Percentiles rank a stretch among this genome's conserved stretches.
phyloP scores from a whole-genome alignment of 1,140 invertebrate species.

The Cydia strobilella region DNA sequence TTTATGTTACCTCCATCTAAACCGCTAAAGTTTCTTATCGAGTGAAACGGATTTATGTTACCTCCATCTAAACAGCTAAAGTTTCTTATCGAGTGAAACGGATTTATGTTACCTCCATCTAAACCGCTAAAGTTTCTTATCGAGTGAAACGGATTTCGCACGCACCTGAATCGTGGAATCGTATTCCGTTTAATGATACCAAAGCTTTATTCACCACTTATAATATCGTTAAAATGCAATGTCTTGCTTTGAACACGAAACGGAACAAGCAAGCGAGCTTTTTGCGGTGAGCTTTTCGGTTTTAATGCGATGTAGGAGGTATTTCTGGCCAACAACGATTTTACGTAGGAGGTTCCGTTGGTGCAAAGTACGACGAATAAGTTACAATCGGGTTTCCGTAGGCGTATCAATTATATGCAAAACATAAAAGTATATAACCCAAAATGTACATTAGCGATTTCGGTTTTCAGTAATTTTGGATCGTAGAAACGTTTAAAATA shows the following conservation, averaged over 20 bases:
- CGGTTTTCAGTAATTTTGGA: no score
- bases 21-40: not conserved
- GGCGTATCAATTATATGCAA: no score
- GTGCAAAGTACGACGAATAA: not conserved
- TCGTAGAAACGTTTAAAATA: no score
- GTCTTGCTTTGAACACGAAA: constrained; percentile 25
- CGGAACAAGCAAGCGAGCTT: not conserved
- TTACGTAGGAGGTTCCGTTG: not conserved
- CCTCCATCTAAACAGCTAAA: not conserved
- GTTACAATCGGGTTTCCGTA: not conserved
- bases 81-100: no score
- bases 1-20: no score
- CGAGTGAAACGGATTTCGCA: not conserved
- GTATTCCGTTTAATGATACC: constrained; percentile 43
- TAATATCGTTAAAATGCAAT: constrained; percentile 47
- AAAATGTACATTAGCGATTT: no score
- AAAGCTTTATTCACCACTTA: constrained; percentile 43
- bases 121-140: not conserved
- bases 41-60: not conserved
- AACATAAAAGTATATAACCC: no score
- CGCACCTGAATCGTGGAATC: constrained; percentile 45
- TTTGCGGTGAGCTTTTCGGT: constrained; percentile 16
- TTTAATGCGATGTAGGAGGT: constrained; percentile 23
- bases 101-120: not conserved
- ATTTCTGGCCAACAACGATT: not conserved